Percentiles rank a stretch among this genome's conserved stretches.
phyloP scores from a whole-genome alignment of 2,797 vertebrate species.

The Pseudochirops cupreus region DNA sequence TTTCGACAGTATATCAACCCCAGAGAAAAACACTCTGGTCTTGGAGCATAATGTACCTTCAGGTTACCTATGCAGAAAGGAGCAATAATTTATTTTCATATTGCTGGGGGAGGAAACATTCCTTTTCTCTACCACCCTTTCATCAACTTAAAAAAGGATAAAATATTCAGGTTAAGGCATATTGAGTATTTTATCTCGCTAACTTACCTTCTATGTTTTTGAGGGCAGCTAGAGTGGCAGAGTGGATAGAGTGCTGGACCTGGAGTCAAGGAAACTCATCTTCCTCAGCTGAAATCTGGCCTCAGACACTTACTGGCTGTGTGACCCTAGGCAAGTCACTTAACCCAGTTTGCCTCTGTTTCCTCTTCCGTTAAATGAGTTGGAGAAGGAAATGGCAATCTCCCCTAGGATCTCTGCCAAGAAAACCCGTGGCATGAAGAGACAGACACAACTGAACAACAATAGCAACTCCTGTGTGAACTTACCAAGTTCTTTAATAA shows the following conservation, averaged over 20 bases:
- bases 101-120: constrained; percentile 12
- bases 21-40: constrained; percentile 55
- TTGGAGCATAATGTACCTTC: constrained; percentile 51
- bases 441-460: neutral
- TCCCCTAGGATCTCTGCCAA: neutral
- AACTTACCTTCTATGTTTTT: neutral
- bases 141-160: constrained; percentile 44
- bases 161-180: constrained; percentile 26
- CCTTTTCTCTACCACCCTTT: constrained; percentile 32
- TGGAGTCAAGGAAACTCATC: neutral
- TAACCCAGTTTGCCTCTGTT: neutral
- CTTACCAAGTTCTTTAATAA: neutral
- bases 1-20: constrained; percentile 57
- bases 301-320: neutral
- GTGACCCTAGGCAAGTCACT: neutral
- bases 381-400: neutral
- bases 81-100: constrained; percentile 44
- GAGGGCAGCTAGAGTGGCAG: neutral
- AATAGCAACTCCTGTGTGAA: neutral
- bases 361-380: no score
- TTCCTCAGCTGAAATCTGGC: neutral
- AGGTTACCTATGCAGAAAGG: constrained; percentile 35
- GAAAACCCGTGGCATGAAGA: neutral
- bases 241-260: neutral
- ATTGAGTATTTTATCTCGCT: neutral